A percentile compares a stretch with the other conserved stretches of the same genome.
Conservation (phyloP, 2,797 vertebrate genomes). For the Ctenopoma kingsleyae region DNA sequence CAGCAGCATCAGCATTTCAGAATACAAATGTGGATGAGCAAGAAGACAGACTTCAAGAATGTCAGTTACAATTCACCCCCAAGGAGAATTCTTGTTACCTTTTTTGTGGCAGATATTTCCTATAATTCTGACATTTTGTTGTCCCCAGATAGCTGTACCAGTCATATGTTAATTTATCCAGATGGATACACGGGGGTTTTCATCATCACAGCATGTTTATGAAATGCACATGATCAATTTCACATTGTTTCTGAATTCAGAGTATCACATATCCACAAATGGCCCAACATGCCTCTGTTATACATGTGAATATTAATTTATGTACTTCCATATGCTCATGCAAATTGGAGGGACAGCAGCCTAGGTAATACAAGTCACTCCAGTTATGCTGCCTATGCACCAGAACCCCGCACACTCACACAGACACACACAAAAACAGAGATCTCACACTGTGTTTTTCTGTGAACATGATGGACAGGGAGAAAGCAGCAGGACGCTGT, state of each 20-base stretch:
- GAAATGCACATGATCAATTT: conserved; percentile 15
- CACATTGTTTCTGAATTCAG: background rate
- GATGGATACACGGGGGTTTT: conserved; percentile 26
- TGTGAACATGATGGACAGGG: conserved; percentile 59
- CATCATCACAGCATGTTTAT: conserved; percentile 22
- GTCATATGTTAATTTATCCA: conserved; percentile 56
- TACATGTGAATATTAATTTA: conserved; percentile 20
- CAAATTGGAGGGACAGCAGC: conserved; percentile 28
- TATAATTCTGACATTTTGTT: conserved; percentile 63
- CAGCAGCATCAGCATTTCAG: conserved; percentile 46
- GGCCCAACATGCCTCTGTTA: background rate
- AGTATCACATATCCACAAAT: background rate
- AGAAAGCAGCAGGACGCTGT: conserved; percentile 55
- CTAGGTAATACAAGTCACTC: conserved; percentile 26
- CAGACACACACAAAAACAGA: conserved; percentile 11
- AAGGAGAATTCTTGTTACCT: conserved; percentile 16
- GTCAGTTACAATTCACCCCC: conserved; percentile 17
- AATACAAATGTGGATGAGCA: conserved; percentile 10
- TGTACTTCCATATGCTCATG: conserved; percentile 35
- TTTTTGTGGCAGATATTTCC: conserved; percentile 38
- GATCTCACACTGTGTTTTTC: conserved; percentile 32
- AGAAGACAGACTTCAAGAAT: conserved; percentile 26
- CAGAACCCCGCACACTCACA: background rate
- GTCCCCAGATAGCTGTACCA: conserved; percentile 54
- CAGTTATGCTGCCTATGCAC: conserved; percentile 12